Percentiles rank a stretch among this genome's conserved stretches.
Conservation (phyloP, 1,140 invertebrate species). For the Helicoverpa zea region DNA sequence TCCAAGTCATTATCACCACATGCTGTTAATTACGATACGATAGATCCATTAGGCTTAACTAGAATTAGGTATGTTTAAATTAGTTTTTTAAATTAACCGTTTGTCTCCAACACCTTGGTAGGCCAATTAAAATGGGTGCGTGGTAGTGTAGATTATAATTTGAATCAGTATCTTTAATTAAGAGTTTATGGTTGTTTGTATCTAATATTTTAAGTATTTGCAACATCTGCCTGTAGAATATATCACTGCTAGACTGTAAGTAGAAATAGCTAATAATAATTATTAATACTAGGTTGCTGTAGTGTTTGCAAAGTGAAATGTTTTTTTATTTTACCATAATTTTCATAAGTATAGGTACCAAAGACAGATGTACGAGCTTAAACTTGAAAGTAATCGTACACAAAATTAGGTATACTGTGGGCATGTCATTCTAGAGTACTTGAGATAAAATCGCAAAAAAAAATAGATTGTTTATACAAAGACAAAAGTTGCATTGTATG, state of each 20-base stretch:
- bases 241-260: no score
- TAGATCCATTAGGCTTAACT: conserved; percentile 31
- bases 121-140: not conserved
- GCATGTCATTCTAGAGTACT: no score
- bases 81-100: conserved; percentile 25
- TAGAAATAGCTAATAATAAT: no score
- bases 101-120: conserved; percentile 14
- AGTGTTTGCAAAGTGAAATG: no score
- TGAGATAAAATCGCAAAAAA: not conserved
- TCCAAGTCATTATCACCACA: conserved; percentile 17
- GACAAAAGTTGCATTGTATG: not conserved
- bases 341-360: no score
- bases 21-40: conserved; percentile 5
- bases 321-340: no score
- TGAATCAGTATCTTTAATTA: conserved; percentile 3
- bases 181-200: not conserved
- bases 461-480: not conserved
- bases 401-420: no score
- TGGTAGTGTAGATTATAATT: conserved; percentile 8
- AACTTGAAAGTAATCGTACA: no score
- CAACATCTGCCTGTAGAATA: no score
- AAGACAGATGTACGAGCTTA: no score
- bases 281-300: no score
- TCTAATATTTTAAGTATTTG: no score
- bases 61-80: conserved; percentile 39